Percentiles rank a stretch among this genome's conserved stretches.
These are phyloP conservation scores for Smutsia temminckii DNA, from an alignment of 2,797 vertebrate genomes.

Conservation along the genomic window DNA sequence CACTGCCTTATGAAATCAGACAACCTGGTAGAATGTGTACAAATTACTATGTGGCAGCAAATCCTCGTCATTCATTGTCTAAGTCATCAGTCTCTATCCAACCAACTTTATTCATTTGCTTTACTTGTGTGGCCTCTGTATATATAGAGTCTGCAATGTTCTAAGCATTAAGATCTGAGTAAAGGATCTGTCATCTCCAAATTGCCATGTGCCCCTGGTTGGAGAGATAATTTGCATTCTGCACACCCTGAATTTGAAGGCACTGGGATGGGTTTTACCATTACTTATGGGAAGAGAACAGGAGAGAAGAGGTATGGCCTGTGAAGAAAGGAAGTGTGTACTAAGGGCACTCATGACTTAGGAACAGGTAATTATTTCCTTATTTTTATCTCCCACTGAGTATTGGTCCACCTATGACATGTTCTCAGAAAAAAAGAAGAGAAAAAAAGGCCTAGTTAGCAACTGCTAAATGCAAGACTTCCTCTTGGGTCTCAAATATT, in stretches of 20 bases:
- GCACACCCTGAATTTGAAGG: neutral
- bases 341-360: neutral
- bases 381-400: constrained; percentile 39
- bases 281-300: neutral
- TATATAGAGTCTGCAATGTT: neutral
- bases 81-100: neutral
- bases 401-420: neutral
- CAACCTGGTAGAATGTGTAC: neutral
- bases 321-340: neutral
- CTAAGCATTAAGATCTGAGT: neutral
- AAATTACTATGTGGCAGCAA: neutral
- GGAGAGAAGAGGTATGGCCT: neutral
- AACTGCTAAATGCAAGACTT: neutral
- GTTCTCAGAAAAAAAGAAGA: neutral
- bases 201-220: neutral
- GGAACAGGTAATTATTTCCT: neutral
- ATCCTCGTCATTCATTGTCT: neutral
- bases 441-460: neutral
- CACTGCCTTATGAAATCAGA: neutral
- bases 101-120: neutral
- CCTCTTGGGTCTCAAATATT: constrained; percentile 10
- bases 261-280: neutral
- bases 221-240: neutral
- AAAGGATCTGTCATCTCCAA: constrained; percentile 9
- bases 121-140: neutral